Conservation (phyloP, 2,113 vertebrate genomes). For the Jaculus jaculus region DNA sequence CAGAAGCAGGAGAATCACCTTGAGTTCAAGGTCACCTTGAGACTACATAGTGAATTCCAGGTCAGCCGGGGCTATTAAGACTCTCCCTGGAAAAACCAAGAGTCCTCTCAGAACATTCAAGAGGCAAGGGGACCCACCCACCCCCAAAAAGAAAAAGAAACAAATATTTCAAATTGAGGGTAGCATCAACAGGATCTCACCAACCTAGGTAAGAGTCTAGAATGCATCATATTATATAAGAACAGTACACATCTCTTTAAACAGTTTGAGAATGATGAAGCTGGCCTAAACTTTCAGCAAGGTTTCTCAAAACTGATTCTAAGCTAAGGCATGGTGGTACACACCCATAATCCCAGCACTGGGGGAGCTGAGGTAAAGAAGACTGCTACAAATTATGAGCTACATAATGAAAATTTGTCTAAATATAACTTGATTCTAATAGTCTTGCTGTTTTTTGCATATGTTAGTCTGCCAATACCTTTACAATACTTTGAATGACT, state of each 20-base stretch:
- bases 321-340: neutral
- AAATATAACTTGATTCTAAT: slow-evolving; percentile 20
- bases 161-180: neutral
- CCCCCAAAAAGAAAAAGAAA: no score
- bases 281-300: slow-evolving; percentile 42
- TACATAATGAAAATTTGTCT: neutral
- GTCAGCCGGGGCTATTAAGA: no score
- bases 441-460: neutral
- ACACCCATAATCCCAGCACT: neutral
- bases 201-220: neutral
- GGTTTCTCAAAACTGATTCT: slow-evolving; percentile 33
- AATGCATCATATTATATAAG: neutral
- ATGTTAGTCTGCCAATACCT: neutral
- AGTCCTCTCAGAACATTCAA: no score
- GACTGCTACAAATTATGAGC: neutral
- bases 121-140: no score
- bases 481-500: slow-evolving; percentile 45
- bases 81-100: no score
- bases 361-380: neutral
- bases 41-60: no score
- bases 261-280: slow-evolving; percentile 22
- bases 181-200: slow-evolving; percentile 22
- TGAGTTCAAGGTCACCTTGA: no score
- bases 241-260: slow-evolving; percentile 7
- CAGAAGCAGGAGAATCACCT: no score